Evolutionary conservation across 2,797 vertebrate species (phyloP).

Genomic region (Danio kyathit): DNA sequence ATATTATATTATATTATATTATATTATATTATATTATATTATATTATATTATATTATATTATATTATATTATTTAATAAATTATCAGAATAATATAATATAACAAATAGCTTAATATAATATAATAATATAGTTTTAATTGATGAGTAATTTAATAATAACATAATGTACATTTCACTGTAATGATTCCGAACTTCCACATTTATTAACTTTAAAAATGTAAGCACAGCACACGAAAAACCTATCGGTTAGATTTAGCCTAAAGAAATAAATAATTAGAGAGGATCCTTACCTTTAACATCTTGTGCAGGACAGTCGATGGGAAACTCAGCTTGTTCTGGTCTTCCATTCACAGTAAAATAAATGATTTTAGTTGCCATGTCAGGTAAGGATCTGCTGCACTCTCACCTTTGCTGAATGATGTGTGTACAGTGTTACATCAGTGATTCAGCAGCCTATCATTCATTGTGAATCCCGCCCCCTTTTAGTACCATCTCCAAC

Average conservation of each 20-base stretch:
- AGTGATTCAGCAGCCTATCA: slow-evolving; percentile 42
- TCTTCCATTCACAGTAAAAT: slow-evolving; percentile 80
- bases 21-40: background rate
- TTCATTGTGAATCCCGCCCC: slow-evolving; percentile 50
- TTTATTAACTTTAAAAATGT: background rate
- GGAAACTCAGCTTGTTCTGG: slow-evolving; percentile 81
- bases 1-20: background rate
- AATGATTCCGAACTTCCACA: background rate
- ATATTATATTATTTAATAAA: too few species aligned
- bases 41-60: background rate
- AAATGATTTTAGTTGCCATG: slow-evolving; percentile 80
- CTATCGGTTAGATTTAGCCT: background rate
- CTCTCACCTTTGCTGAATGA: slow-evolving; percentile 36
- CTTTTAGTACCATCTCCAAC: background rate
- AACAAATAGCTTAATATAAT: too few species aligned
- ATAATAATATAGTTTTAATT: too few species aligned
- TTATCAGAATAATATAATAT: too few species aligned
- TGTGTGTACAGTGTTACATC: slow-evolving; percentile 53
- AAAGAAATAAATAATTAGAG: background rate
- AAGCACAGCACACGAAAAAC: background rate
- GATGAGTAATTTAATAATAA: too few species aligned
- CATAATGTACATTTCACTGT: too few species aligned
- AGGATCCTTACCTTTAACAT: slow-evolving; percentile 77
- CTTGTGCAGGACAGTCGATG: slow-evolving; percentile 75
- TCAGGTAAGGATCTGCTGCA: slow-evolving; percentile 53